Percentiles rank a stretch among this genome's conserved stretches.
These are phyloP conservation scores for Hypomecis punctinalis DNA, from an alignment of 2,888 invertebrate genomes.

Conservation along the genomic window DNA sequence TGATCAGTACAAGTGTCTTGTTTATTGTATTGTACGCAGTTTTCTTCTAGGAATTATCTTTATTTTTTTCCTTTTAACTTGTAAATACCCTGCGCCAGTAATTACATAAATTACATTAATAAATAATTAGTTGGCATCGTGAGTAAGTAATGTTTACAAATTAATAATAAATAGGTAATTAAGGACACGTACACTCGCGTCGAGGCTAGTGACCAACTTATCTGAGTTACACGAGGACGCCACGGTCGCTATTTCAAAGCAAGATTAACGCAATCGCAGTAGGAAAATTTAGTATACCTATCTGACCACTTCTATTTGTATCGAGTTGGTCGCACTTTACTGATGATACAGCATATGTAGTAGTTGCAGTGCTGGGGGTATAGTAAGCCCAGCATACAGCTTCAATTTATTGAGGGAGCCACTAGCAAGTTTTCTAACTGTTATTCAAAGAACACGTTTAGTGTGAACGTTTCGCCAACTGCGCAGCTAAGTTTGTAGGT, in stretches of 20 bases:
- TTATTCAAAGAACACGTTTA: neutral
- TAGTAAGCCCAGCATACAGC: neutral
- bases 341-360: neutral
- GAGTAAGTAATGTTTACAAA: conserved; percentile 11
- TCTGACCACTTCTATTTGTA: neutral
- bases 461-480: neutral
- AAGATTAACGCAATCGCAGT: neutral
- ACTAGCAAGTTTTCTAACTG: neutral
- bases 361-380: neutral
- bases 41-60: neutral
- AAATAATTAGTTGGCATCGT: conserved; percentile 3
- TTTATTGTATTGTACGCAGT: too few relatives aligned
- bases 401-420: neutral
- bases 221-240: neutral
- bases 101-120: conserved; percentile 7
- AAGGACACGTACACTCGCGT: neutral
- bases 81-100: neutral
- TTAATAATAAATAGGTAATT: neutral
- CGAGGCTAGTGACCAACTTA: neutral
- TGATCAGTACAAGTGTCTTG: too few relatives aligned
- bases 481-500: neutral
- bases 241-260: neutral
- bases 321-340: neutral
- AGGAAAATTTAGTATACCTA: neutral
- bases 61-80: neutral